Percentiles rank a stretch among this genome's conserved stretches.
Conservation (phyloP, 1,140 invertebrate species). For the Neodiprion fabricii region DNA sequence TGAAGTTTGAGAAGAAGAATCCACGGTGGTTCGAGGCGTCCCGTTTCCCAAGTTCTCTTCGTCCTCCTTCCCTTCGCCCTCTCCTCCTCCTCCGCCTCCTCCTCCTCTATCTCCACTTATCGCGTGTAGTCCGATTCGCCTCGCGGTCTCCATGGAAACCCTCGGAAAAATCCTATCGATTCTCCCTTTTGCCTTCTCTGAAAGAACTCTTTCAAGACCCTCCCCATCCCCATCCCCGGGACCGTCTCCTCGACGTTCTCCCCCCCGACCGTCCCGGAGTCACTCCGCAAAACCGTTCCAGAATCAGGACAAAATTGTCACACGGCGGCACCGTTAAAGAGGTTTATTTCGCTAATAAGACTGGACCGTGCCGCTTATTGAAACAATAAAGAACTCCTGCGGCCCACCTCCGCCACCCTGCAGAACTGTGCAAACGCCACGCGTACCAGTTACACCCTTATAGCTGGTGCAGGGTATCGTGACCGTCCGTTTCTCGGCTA, state of each 20-base stretch:
- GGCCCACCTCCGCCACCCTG: conserved; percentile 10
- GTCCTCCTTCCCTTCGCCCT: conserved; percentile 11
- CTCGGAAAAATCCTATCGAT: conserved; percentile 62
- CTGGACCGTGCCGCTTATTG: conserved; percentile 60
- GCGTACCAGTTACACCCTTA: no score
- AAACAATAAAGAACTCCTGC: conserved; percentile 62
- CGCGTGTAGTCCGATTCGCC: conserved; percentile 51
- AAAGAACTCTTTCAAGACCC: conserved; percentile 56
- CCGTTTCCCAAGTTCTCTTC: neutral
- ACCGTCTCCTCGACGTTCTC: conserved; percentile 13
- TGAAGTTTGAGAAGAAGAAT: neutral
- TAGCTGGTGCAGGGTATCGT: neutral
- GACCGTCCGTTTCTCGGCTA: neutral
- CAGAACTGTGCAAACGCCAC: conserved; percentile 6
- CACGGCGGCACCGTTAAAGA: conserved; percentile 54
- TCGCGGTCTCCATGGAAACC: conserved; percentile 61
- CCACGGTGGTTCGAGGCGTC: neutral
- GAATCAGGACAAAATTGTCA: conserved; percentile 30
- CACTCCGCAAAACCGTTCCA: neutral
- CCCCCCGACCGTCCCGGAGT: neutral
- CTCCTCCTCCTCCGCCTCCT: conserved; percentile 9
- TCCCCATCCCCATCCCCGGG: conserved; percentile 23
- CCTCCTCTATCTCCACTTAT: conserved; percentile 34
- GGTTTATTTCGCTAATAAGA: conserved; percentile 64
- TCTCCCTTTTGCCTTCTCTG: conserved; percentile 56